Evolutionary conservation across 2,797 vertebrate genomes (phyloP).

Genomic region (Monodelphis domestica): DNA sequence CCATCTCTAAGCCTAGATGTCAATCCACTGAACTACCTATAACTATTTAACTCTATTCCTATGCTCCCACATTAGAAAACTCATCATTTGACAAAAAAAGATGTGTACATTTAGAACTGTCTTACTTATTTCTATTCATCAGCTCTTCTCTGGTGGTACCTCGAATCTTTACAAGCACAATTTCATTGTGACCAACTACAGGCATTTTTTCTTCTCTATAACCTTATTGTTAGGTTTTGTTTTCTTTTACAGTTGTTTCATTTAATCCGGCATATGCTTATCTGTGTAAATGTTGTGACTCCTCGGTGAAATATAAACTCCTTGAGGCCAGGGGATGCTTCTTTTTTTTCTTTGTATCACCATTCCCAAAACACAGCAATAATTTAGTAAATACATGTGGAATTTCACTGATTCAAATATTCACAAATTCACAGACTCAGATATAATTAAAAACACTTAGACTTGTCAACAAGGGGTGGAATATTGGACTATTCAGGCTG

Average conservation of each 20-base stretch:
- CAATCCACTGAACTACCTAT: no score
- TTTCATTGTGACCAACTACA: neutral
- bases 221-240: neutral
- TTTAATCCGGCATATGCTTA: neutral
- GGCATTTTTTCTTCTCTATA: neutral
- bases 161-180: neutral
- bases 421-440: no score
- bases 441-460: neutral
- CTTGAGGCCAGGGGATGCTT: neutral
- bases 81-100: no score
- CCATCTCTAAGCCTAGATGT: no score
- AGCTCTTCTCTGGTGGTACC: no score
- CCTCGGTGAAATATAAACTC: neutral
- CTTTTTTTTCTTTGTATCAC: neutral
- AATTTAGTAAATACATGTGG: neutral
- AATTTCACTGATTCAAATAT: neutral
- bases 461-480: neutral
- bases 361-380: neutral
- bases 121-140: no score
- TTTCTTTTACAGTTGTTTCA: neutral
- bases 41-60: no score
- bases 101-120: no score
- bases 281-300: neutral
- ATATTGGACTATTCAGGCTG: neutral
- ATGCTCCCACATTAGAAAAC: no score